Conservation (phyloP, 2,888 invertebrate species). For the Dendrolimus pini region DNA sequence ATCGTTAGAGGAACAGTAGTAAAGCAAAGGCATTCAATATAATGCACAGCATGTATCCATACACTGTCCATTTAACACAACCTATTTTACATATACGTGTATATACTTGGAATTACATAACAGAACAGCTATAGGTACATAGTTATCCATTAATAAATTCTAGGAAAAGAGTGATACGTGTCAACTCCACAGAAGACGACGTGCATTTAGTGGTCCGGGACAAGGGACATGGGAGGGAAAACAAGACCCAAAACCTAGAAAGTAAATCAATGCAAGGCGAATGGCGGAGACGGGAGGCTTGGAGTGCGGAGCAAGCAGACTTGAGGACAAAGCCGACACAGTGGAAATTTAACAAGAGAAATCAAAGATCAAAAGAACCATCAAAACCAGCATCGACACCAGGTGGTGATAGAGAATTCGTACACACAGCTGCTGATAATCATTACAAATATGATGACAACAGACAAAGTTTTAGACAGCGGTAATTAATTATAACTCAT, state of each 20-base stretch:
- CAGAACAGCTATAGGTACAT: conserved; percentile 49
- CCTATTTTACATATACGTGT: background rate
- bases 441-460: conserved; percentile 65
- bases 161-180: conserved; percentile 85
- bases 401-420: conserved; percentile 62
- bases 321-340: conserved; percentile 81
- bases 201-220: conserved; percentile 85
- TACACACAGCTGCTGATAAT: conserved; percentile 63
- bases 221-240: conserved; percentile 82
- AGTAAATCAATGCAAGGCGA: conserved; percentile 87
- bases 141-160: conserved; percentile 77
- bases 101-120: background rate
- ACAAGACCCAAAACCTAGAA: conserved; percentile 83
- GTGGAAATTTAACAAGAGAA: conserved; percentile 85
- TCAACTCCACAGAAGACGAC: conserved; percentile 84
- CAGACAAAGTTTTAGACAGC: conserved; percentile 56
- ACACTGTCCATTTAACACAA: background rate
- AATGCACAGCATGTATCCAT: background rate
- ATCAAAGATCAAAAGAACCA: conserved; percentile 69
- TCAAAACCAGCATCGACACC: conserved; percentile 68
- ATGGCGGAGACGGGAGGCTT: conserved; percentile 89
- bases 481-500: conserved; percentile 30
- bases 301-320: conserved; percentile 87
- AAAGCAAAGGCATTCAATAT: background rate
- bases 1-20: too few species aligned